phyloP scores from a whole-genome alignment of 1,140 invertebrate genomes.

The Temnothorax nylanderi region DNA sequence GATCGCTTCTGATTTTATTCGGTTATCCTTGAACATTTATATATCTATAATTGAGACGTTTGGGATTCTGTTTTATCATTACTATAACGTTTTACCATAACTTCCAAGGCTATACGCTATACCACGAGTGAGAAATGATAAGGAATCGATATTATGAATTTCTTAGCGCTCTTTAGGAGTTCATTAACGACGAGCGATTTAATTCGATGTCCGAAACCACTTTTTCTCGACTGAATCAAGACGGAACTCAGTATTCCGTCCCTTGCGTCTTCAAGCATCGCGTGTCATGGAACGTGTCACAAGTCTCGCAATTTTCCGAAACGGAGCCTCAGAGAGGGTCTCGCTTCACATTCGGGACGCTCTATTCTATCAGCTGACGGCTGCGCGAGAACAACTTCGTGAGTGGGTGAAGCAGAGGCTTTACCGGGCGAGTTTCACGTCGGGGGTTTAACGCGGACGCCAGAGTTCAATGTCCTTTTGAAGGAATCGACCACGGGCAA shows the following conservation, averaged over 20 bases:
- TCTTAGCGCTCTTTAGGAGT: background rate
- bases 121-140: background rate
- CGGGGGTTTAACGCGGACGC: slow-evolving; percentile 27
- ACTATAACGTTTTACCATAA: background rate
- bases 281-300: too few relatives aligned
- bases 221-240: background rate
- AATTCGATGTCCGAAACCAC: background rate
- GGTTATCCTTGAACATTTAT: background rate
- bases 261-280: background rate
- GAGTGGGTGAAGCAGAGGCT: slow-evolving; percentile 31
- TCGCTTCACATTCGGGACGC: background rate
- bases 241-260: background rate
- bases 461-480: slow-evolving; percentile 39
- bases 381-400: slow-evolving; percentile 22
- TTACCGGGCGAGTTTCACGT: background rate
- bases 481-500: slow-evolving; percentile 18
- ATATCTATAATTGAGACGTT: background rate
- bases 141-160: background rate
- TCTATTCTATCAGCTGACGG: slow-evolving; percentile 40
- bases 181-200: background rate
- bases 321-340: background rate
- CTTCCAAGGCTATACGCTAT: background rate
- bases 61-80: background rate
- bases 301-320: background rate
- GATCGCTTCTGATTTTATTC: background rate